These are phyloP conservation scores for Rhabdophis nuchalis DNA, from an alignment of 2,797 vertebrate species.

Conservation along the genomic window DNA sequence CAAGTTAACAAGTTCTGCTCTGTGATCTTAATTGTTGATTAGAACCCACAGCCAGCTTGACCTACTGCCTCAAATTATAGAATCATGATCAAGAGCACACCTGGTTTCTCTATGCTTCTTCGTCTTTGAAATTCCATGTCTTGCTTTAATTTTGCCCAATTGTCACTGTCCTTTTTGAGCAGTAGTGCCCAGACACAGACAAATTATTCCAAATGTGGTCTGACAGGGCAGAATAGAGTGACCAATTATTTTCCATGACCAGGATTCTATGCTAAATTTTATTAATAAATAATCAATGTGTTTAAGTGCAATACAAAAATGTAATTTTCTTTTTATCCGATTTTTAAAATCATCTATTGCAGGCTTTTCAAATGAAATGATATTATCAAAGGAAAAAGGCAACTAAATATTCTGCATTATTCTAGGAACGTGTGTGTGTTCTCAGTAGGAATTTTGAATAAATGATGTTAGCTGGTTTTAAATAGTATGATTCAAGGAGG, in stretches of 20 bases:
- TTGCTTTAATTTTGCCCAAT: not conserved
- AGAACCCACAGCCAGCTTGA: not conserved
- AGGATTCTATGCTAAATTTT: not conserved
- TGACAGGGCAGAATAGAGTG: not conserved
- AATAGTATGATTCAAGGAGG: conserved; percentile 5
- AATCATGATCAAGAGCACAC: not conserved
- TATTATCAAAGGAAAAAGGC: conserved; percentile 38
- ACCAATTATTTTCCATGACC: not conserved
- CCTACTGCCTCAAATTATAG: not conserved
- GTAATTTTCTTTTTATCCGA: conserved; percentile 39
- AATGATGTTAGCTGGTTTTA: conserved; percentile 31
- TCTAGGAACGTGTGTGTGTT: conserved; percentile 26
- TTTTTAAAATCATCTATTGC: conserved; percentile 44
- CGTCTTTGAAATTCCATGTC: not conserved
- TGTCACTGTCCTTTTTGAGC: not conserved
- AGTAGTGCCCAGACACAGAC: not conserved
- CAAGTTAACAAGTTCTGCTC: not conserved
- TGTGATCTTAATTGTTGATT: not conserved
- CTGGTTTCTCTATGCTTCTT: not conserved
- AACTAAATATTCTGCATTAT: conserved; percentile 29
- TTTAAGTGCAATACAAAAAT: not conserved
- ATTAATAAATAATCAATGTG: not conserved
- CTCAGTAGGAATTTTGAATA: conserved; percentile 32
- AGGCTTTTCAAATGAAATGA: conserved; percentile 57
- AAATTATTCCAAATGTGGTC: not conserved